Evolutionary conservation across 2,888 invertebrate genomes (phyloP).

Genomic region (Diarsia mendica): DNA sequence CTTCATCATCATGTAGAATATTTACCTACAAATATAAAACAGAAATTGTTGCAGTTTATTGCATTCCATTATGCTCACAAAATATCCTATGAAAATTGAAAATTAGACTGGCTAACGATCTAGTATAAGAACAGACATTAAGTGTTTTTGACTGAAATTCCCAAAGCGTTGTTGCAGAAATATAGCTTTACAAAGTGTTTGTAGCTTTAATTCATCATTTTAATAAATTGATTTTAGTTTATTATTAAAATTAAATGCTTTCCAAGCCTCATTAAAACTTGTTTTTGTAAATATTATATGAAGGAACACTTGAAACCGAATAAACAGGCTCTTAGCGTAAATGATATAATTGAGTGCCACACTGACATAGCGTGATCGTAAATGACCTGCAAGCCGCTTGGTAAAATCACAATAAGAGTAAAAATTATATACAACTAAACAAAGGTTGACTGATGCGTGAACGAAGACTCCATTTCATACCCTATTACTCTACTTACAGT

Average conservation of each 20-base stretch:
- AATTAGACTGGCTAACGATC: slow-evolving; percentile 43
- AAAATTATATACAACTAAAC: slow-evolving; percentile 77
- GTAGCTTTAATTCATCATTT: slow-evolving; percentile 27
- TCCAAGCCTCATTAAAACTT: slow-evolving; percentile 47
- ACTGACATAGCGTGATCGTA: slow-evolving; percentile 42
- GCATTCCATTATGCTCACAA: slow-evolving; percentile 58
- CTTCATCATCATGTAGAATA: slow-evolving; percentile 46
- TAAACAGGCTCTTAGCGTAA: slow-evolving; percentile 48
- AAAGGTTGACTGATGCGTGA: slow-evolving; percentile 73
- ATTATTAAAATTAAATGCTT: slow-evolving; percentile 45
- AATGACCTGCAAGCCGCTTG: slow-evolving; percentile 63
- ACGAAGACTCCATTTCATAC: slow-evolving; percentile 71
- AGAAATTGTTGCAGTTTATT: slow-evolving; percentile 59
- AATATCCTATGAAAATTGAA: slow-evolving; percentile 57
- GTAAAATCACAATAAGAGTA: slow-evolving; percentile 72
- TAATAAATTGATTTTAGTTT: slow-evolving; percentile 35
- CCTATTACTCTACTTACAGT: slow-evolving; percentile 77
- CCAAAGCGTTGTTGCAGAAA: slow-evolving; percentile 43
- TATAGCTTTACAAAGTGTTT: slow-evolving; percentile 5
- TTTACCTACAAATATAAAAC: slow-evolving; percentile 62
- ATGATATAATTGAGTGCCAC: slow-evolving; percentile 44
- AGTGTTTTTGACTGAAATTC: slow-evolving; percentile 46
- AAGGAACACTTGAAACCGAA: slow-evolving; percentile 48
- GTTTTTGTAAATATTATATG: slow-evolving; percentile 49
- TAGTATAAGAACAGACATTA: slow-evolving; percentile 25